Percentiles rank a stretch among this genome's conserved stretches.
Evolutionary conservation across 1,140 invertebrate genomes (phyloP).

Genomic region (Caerostris darwini): DNA sequence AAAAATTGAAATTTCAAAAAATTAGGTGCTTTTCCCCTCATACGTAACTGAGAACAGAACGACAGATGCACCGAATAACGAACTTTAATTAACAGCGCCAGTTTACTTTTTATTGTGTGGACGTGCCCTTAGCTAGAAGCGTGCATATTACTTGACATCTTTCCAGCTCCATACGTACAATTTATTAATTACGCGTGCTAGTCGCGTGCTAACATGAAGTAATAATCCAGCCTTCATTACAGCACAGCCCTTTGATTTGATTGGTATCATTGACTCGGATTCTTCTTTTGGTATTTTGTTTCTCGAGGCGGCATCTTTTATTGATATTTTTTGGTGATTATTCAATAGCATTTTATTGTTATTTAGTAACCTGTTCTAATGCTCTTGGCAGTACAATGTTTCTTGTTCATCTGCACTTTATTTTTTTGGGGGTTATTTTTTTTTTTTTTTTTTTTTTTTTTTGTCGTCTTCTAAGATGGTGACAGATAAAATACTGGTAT

Average conservation of each 20-base stretch:
- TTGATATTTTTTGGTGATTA: constrained; percentile 51
- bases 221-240: constrained; percentile 61
- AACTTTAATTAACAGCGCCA: neutral
- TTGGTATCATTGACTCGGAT: constrained; percentile 52
- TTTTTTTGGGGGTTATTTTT: neutral
- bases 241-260: constrained; percentile 62
- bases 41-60: no score
- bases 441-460: no score
- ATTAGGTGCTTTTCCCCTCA: no score
- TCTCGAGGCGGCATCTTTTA: constrained; percentile 23
- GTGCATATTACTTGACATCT: constrained; percentile 28
- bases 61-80: neutral
- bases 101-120: neutral
- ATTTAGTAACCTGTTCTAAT: constrained; percentile 61
- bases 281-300: constrained; percentile 45
- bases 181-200: constrained; percentile 72
- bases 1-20: no score
- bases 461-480: no score
- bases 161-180: neutral
- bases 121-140: neutral
- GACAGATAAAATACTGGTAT: no score
- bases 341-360: constrained; percentile 58
- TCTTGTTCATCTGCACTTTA: neutral
- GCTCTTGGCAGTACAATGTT: constrained; percentile 21
- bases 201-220: constrained; percentile 62